These are phyloP conservation scores for Phrynosoma platyrhinos DNA, from an alignment of 2,113 vertebrate species.

Conservation along the genomic window DNA sequence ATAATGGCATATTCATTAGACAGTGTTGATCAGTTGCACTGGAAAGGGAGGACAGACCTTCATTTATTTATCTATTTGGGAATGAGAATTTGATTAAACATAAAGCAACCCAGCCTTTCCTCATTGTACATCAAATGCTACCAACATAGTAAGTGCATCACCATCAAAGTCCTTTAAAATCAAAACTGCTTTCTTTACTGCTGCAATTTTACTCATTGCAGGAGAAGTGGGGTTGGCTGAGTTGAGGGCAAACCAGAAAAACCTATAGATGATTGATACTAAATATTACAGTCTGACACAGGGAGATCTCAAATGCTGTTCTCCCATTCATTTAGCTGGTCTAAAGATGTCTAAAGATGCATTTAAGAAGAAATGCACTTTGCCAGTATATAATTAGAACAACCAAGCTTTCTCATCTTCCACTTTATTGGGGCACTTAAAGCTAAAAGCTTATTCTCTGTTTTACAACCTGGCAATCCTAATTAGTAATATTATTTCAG, in stretches of 20 bases:
- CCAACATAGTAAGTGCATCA: background rate
- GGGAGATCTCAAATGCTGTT: background rate
- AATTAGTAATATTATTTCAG: background rate
- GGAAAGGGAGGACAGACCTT: background rate
- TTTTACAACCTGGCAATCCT: background rate
- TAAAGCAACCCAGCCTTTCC: background rate
- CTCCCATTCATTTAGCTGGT: background rate
- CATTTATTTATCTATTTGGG: background rate
- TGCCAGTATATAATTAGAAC: background rate
- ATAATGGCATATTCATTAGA: constrained; percentile 10
- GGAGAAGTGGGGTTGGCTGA: background rate
- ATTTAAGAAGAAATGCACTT: background rate
- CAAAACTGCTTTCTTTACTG: background rate
- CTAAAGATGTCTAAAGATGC: too few species aligned
- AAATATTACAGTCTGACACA: background rate
- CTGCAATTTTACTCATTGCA: background rate
- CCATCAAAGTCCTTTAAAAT: background rate
- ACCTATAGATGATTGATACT: background rate
- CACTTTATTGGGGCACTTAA: background rate
- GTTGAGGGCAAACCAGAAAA: background rate
- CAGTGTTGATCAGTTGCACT: background rate
- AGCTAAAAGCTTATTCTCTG: background rate
- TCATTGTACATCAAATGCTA: background rate
- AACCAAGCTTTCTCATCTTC: background rate
- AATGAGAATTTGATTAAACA: background rate